phyloP scores from a whole-genome alignment of 2,888 invertebrate genomes.

The Glyphotaelius pellucidus region DNA sequence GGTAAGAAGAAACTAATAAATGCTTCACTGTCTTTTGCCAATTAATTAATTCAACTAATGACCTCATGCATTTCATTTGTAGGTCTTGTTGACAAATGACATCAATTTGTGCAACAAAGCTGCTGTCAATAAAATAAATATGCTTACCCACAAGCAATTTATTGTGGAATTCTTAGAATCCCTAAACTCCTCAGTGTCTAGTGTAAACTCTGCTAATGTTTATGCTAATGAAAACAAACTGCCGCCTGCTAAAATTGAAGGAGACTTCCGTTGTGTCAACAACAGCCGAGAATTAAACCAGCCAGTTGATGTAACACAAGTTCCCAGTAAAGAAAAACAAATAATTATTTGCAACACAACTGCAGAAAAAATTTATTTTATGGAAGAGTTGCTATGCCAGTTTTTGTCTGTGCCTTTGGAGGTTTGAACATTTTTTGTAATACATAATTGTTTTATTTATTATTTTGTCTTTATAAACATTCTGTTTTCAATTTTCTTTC shows the following conservation, averaged over 20 bases:
- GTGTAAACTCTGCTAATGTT: not conserved
- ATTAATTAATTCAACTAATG: not conserved
- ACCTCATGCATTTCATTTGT: slow-evolving; percentile 66
- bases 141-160: slow-evolving; percentile 63
- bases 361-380: slow-evolving; percentile 6
- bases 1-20: slow-evolving; percentile 70
- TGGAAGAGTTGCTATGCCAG: not conserved
- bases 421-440: not conserved
- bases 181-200: not conserved
- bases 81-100: slow-evolving; percentile 79
- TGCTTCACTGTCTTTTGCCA: not conserved
- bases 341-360: not conserved
- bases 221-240: not conserved
- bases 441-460: too few relatives aligned
- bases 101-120: slow-evolving; percentile 79
- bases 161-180: not conserved
- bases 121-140: slow-evolving; percentile 73
- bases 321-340: not conserved
- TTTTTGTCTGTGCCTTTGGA: slow-evolving; percentile 31
- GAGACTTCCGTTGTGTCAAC: not conserved
- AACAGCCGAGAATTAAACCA: not conserved
- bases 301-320: not conserved
- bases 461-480: not conserved
- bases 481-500: not conserved
- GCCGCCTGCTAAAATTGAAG: not conserved